Conservation (phyloP, 2,113 vertebrate genomes). For the Manacus vitellinus region DNA sequence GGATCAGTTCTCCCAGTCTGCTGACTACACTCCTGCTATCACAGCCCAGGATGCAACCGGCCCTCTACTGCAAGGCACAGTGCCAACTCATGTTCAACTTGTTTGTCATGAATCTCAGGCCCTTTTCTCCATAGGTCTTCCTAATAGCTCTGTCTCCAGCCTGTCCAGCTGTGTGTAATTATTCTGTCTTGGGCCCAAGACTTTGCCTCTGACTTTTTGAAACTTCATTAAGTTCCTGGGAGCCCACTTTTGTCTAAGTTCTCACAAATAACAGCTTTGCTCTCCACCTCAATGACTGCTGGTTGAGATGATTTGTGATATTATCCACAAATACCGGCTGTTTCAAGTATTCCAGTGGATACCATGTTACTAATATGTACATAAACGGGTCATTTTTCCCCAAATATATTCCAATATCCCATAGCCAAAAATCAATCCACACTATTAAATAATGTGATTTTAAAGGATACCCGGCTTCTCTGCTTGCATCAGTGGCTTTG, state of each 20-base stretch:
- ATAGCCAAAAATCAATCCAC: constrained; percentile 35
- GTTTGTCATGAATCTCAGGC: background rate
- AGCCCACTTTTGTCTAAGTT: background rate
- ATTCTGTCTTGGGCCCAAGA: background rate
- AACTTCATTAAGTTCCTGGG: background rate
- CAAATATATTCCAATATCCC: background rate
- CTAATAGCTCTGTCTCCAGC: background rate
- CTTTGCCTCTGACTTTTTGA: background rate
- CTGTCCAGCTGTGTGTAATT: background rate
- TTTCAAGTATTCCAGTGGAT: background rate
- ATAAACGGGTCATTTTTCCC: background rate
- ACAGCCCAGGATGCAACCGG: background rate
- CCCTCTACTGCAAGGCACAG: background rate
- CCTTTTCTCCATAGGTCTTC: background rate
- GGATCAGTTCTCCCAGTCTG: background rate
- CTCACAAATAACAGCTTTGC: background rate
- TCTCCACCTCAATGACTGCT: background rate
- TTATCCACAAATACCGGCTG: background rate
- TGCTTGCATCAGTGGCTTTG: constrained; percentile 89
- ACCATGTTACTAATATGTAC: background rate
- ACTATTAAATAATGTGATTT: background rate
- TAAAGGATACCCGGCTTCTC: constrained; percentile 98
- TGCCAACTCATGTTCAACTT: background rate
- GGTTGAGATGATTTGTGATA: background rate
- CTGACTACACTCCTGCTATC: background rate